Base-by-base conservation (phyloP, 1,140 invertebrate genomes). In the Platorchestia sp. region DNA sequence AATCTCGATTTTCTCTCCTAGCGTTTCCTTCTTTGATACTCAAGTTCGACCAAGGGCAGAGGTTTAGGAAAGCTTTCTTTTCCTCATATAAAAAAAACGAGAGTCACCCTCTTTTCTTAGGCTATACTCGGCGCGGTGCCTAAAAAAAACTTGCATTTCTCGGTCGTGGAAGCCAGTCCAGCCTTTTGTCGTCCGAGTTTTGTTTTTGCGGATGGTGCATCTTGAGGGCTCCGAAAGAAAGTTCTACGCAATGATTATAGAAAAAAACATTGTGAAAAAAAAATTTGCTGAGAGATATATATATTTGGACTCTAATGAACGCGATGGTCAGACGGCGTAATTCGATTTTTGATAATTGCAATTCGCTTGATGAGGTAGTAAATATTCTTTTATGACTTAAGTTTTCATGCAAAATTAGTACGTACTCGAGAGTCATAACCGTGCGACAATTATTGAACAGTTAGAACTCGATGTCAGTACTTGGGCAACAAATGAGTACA, bases 71-170 rank as follows among this genome's bases (percentile, higher is more conserved):
- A 75, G 59, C 59, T 10, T 75, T 36, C 10, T 75, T 75, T 75
- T 75, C 27, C 59, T 75, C 59, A 22, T 27, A 75, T 36, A 75
- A 75, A 75, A 75, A 75, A 75, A 75, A 10, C 14, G 59, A 75
- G 59, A 75, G 59, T 75, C 59, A 75, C 59, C 59, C 59, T 75
- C 59, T 75, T 75, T 75, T 75, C 59, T 75, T 75, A 75, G 59
- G 59, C 59, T 75, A 75, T 36, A 36, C 59, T 10, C 27, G 59
- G 27, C 27, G 27, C 1, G 59, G 36, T 10, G 59, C 59, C 27
- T 10, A 3, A 75, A 75, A 36, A 75, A 75, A 75, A 14, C 59
- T 75, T 36, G 27, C 59, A 75, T 75, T 75, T 75, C 59, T 75
- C 59, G 59, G 59, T 75, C 27, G 59, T 27, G 3, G 59, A 19